phyloP scores from a whole-genome alignment of 2,888 invertebrate species.

The Clunio marinus region DNA sequence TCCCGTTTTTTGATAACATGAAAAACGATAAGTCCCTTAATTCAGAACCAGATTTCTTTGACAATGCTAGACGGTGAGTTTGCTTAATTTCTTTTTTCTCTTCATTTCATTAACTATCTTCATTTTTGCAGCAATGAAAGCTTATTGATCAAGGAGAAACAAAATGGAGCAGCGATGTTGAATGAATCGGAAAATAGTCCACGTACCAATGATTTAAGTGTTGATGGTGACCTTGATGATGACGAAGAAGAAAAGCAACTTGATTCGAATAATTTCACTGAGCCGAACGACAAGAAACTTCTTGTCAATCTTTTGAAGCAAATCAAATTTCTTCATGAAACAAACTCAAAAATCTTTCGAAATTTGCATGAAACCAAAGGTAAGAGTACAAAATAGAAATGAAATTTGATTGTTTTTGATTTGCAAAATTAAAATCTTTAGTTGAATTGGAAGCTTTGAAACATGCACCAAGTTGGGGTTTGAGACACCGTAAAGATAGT shows the following conservation, averaged over 20 bases:
- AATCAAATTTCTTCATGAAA: slow-evolving; percentile 65
- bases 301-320: slow-evolving; percentile 63
- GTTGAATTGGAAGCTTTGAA: slow-evolving; percentile 60
- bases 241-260: slow-evolving; percentile 12
- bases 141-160: background rate
- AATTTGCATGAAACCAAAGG: slow-evolving; percentile 71
- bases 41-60: no score
- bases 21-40: no score
- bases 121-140: background rate
- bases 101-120: background rate
- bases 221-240: slow-evolving; percentile 34
- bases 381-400: slow-evolving; percentile 48
- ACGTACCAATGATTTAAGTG: slow-evolving; percentile 31
- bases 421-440: background rate
- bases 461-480: slow-evolving; percentile 55
- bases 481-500: slow-evolving; percentile 54
- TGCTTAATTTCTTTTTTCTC: no score
- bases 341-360: slow-evolving; percentile 69
- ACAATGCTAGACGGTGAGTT: no score
- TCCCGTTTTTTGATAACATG: slow-evolving; percentile 15
- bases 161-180: slow-evolving; percentile 29
- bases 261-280: slow-evolving; percentile 27
- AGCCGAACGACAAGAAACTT: slow-evolving; percentile 48
- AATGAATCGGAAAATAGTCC: slow-evolving; percentile 25
- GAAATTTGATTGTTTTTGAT: slow-evolving; percentile 7